Conservation (phyloP, 2,113 vertebrate species). For the Edolisoma coerulescens region DNA sequence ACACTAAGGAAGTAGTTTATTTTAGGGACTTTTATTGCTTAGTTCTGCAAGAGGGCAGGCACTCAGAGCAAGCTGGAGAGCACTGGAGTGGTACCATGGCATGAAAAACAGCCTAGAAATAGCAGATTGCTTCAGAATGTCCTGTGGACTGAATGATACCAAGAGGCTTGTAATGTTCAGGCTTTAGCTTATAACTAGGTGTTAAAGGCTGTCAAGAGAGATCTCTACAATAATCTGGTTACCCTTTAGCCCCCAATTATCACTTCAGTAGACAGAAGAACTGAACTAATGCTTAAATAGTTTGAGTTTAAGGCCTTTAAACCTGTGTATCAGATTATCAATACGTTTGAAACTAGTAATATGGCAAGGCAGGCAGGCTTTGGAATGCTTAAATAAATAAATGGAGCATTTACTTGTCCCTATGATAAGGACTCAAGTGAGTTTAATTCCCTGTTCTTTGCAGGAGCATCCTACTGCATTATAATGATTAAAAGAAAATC, state of each 20-base stretch:
- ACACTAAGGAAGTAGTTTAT: background rate
- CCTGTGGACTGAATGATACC: background rate
- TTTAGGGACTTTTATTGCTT: background rate
- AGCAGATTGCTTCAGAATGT: background rate
- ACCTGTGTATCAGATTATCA: background rate
- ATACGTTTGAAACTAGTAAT: background rate
- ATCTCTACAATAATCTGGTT: background rate
- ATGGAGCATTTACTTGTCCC: background rate
- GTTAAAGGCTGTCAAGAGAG: background rate
- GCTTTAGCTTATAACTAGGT: background rate
- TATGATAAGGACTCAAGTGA: background rate
- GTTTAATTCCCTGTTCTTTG: background rate
- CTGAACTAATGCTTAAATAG: background rate
- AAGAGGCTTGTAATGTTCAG: background rate
- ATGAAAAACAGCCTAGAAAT: background rate
- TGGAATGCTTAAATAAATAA: background rate
- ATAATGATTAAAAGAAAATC: background rate
- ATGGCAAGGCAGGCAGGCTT: background rate
- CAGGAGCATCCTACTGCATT: background rate
- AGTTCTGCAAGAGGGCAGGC: background rate
- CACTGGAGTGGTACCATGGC: background rate
- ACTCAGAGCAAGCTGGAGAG: background rate
- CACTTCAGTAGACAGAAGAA: background rate
- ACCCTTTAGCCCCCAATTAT: constrained; percentile 4
- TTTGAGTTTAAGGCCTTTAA: background rate